Evolutionary conservation across 2,888 invertebrate species (phyloP).

Genomic region (Drosophila mettleri): DNA sequence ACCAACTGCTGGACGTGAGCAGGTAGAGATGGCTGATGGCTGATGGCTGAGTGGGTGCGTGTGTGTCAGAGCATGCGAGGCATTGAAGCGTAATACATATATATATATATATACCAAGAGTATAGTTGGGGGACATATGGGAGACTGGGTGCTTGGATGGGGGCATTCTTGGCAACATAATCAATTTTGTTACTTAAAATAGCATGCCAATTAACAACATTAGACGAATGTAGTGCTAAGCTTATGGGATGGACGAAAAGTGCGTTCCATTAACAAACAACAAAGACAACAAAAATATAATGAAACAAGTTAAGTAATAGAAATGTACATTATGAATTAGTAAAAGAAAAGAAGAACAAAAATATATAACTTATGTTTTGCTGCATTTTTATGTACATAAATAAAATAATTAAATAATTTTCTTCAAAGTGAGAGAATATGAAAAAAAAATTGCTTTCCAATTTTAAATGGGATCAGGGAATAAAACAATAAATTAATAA

Average conservation of each 20-base stretch:
- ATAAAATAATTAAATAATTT: not conserved
- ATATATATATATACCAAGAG: not conserved
- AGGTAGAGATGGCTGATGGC: conserved; percentile 14
- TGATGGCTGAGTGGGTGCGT: conserved; percentile 36
- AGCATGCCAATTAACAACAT: conserved; percentile 62
- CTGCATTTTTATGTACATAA: conserved; percentile 13
- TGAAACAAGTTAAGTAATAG: too few relatives aligned
- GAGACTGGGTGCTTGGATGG: conserved; percentile 22
- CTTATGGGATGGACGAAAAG: conserved; percentile 17
- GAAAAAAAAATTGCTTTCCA: not conserved
- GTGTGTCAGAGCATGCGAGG: conserved; percentile 47
- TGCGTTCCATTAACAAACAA: conserved; percentile 41
- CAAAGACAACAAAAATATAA: conserved; percentile 32
- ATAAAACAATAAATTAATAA: too few relatives aligned
- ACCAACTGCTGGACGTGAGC: conserved; percentile 37
- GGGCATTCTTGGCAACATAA: conserved; percentile 65
- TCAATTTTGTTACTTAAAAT: conserved; percentile 73
- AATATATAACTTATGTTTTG: conserved; percentile 13
- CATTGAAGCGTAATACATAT: conserved; percentile 38
- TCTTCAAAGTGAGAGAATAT: not conserved
- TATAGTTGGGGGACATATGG: conserved; percentile 15
- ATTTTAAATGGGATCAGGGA: too few relatives aligned
- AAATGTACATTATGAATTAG: conserved; percentile 20
- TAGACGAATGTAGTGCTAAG: conserved; percentile 18
- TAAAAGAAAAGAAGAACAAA: conserved; percentile 16